Base-by-base conservation (phyloP, 2,888 invertebrate species). In the Beris morrisii region DNA sequence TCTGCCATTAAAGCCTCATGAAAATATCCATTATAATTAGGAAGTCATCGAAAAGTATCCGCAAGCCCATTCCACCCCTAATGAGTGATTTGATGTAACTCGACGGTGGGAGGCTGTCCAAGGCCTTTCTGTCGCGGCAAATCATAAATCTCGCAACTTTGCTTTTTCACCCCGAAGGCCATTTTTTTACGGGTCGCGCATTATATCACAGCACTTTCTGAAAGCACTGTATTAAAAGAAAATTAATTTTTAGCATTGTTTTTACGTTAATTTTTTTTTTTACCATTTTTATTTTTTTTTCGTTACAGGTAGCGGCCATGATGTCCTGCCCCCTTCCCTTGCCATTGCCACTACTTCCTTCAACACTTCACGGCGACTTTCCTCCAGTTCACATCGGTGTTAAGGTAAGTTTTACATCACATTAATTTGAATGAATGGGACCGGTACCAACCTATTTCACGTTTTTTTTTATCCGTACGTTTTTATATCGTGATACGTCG, bases 291-390 rank as follows among this genome's bases (percentile, higher is more conserved):
- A 63, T 71, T 66, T 70, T 54, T 67, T 71, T 71, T 52, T 69
- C 45, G 45, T 70, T 71, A 15, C 76, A 80, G 80, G 80, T 80
- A 79, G 80, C 80, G 81, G 79, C 81, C 81, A 81, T 81, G 80
- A 81, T 81, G 81, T 81, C 81, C 79, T 81, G 81, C 80, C 79
- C 81, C 76, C 76, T 81, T 75, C 79, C 81, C 73, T 76, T 81
- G 77, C 75, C 78, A 78, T 77, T 81, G 75, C 79, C 81, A 74
- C 75, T 81, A 76, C 76, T 79, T 75, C 78, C 78, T 74, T 73
- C 79, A 75, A 74, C 80, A 75, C 73, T 81, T 76, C 80, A 79
- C 76, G 78, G 77, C 73, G 80, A 81, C 73, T 81, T 78, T 72
- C 73, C 79, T 73, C 76, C 79, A 71, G 76, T 81, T 71, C 81